Conservation (phyloP, 2,797 vertebrate genomes). For the Halcyon leucocephala region DNA sequence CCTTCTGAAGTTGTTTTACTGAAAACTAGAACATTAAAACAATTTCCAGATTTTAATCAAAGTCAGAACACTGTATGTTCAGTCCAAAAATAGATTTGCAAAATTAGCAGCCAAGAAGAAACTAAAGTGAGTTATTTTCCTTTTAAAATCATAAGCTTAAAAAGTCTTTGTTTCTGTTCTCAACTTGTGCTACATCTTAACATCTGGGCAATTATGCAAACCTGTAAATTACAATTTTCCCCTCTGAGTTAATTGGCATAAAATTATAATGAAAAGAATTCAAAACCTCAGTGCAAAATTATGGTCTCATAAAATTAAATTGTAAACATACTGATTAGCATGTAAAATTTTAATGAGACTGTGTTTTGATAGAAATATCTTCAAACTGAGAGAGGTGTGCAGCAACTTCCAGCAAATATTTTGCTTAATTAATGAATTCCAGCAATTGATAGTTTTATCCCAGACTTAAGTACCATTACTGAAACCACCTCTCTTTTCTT, state of each 20-base stretch:
- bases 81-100: constrained; percentile 49
- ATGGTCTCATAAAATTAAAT: constrained; percentile 68
- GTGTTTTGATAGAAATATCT: constrained; percentile 72
- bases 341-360: constrained; percentile 75
- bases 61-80: neutral
- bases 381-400: constrained; percentile 55
- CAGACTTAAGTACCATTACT: constrained; percentile 61
- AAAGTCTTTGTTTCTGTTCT: constrained; percentile 40
- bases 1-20: neutral
- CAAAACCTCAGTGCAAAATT: constrained; percentile 58
- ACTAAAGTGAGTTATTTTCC: constrained; percentile 10
- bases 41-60: constrained; percentile 44
- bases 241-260: constrained; percentile 74
- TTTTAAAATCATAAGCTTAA: constrained; percentile 26
- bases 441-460: constrained; percentile 67
- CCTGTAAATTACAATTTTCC: constrained; percentile 71
- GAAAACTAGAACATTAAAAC: constrained; percentile 18
- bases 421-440: constrained; percentile 77
- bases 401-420: constrained; percentile 73
- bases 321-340: constrained; percentile 75
- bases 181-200: constrained; percentile 53
- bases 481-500: constrained; percentile 48
- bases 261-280: constrained; percentile 75
- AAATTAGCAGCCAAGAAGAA: constrained; percentile 29
- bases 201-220: constrained; percentile 76